These are phyloP conservation scores for Eidolon helvum DNA, from an alignment of 2,113 vertebrate species.

Conservation along the genomic window DNA sequence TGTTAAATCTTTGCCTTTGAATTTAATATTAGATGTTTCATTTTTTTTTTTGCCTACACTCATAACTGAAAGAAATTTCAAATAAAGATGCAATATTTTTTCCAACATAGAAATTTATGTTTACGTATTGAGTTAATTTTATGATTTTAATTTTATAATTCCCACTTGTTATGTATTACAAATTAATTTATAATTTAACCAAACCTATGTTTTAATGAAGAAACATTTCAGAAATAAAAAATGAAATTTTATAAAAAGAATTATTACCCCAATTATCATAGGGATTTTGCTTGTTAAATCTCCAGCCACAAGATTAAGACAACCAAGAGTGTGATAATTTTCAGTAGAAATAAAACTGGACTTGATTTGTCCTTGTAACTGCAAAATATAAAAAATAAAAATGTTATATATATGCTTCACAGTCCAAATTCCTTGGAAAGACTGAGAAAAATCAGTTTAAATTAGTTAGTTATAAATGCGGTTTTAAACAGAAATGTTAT, in stretches of 20 bases:
- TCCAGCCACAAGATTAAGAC: conserved; percentile 85
- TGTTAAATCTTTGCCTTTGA: neutral
- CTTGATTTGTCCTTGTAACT: conserved; percentile 92
- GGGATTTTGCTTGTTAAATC: conserved; percentile 82
- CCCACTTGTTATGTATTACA: neutral
- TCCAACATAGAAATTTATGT: neutral
- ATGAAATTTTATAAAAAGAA: conserved; percentile 11
- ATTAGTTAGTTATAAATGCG: neutral
- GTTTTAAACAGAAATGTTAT: conserved; percentile 25
- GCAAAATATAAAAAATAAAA: conserved; percentile 49
- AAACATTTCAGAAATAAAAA: neutral
- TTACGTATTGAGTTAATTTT: neutral
- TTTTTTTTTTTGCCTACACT: neutral
- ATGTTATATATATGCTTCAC: neutral
- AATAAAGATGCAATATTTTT: neutral
- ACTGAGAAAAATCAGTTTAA: neutral
- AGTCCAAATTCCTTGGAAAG: neutral
- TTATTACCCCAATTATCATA: conserved; percentile 93
- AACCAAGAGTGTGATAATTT: conserved; percentile 87
- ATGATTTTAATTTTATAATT: neutral
- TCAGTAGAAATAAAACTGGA: conserved; percentile 88
- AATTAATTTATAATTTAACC: neutral
- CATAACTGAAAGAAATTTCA: conserved; percentile 13
- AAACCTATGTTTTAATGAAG: neutral
- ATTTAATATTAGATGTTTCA: neutral